A percentile compares a stretch with the other conserved stretches of the same genome.
Evolutionary conservation across 2,113 vertebrate species (phyloP).

Genomic region (Columbina picui): DNA sequence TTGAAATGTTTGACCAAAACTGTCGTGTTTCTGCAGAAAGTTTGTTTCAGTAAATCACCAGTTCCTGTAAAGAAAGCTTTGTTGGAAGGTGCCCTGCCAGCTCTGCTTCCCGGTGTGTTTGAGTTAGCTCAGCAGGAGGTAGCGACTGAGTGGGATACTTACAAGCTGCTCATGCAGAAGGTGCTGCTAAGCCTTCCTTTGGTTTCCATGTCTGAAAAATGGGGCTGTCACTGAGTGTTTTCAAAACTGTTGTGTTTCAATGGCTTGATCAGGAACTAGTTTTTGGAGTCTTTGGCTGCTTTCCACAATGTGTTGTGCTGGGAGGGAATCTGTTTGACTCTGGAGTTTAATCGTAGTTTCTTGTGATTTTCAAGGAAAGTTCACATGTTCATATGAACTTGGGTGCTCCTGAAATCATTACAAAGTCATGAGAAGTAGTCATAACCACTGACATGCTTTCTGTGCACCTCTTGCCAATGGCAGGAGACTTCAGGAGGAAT

Average conservation of each 20-base stretch:
- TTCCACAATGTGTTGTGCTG: background rate
- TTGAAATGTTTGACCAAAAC: background rate
- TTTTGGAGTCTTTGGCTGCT: background rate
- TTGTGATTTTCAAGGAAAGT: constrained; percentile 9
- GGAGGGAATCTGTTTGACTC: background rate
- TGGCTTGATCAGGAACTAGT: background rate
- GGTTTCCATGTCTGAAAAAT: background rate
- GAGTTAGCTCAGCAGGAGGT: background rate
- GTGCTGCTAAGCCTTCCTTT: background rate
- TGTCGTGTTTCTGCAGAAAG: fast-evolving
- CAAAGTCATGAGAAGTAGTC: background rate
- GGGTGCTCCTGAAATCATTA: background rate
- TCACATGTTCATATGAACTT: background rate
- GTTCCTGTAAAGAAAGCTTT: background rate
- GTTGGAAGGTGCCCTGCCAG: background rate
- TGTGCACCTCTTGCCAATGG: background rate
- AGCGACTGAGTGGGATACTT: background rate
- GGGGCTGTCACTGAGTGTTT: background rate
- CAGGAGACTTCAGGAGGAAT: background rate
- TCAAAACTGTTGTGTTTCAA: background rate
- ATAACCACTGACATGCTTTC: background rate
- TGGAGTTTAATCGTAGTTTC: background rate
- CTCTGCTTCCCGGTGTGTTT: fast-evolving
- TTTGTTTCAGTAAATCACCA: background rate
- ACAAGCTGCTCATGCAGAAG: fast-evolving